phyloP scores from a whole-genome alignment of 2,797 vertebrate genomes.

The Ctenopoma kingsleyae region DNA sequence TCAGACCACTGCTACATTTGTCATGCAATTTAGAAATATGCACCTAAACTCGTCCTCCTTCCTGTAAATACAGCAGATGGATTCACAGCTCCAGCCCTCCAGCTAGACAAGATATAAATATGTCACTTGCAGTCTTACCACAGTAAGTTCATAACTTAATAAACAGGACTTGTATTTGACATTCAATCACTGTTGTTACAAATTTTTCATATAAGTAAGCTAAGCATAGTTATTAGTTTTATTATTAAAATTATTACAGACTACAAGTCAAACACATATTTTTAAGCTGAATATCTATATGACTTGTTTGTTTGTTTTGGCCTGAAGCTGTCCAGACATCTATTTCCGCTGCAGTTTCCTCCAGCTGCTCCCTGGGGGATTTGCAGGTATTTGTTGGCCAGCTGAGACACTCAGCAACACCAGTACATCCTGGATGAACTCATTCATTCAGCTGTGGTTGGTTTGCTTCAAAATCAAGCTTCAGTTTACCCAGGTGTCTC shows the following conservation, averaged over 20 bases:
- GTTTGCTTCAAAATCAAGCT: constrained; percentile 3
- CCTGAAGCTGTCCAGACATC: constrained; percentile 44
- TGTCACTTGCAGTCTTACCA: constrained; percentile 19
- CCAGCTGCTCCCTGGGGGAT: constrained; percentile 20
- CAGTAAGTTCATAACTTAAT: constrained; percentile 43
- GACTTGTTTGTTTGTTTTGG: constrained; percentile 1
- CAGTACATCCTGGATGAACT: constrained; percentile 4
- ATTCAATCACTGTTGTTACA: constrained; percentile 40
- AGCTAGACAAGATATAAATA: constrained; percentile 23
- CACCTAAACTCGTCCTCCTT: background rate
- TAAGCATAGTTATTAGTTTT: constrained; percentile 1
- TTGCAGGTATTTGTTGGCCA: constrained; percentile 17
- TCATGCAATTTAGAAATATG: constrained; percentile 46
- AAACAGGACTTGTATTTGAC: constrained; percentile 36
- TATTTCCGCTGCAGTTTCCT: constrained; percentile 44
- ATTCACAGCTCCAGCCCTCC: constrained; percentile 45
- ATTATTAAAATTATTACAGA: background rate
- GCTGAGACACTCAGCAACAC: constrained; percentile 21
- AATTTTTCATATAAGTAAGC: too few relatives aligned
- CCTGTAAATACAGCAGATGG: constrained; percentile 31
- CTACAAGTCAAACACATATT: background rate
- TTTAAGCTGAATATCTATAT: constrained; percentile 6
- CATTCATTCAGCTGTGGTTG: constrained; percentile 2
- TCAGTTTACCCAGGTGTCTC: background rate
- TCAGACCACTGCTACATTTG: constrained; percentile 30